Evolutionary conservation across 2,113 vertebrate genomes (phyloP).

Genomic region (Lampris incognitus): DNA sequence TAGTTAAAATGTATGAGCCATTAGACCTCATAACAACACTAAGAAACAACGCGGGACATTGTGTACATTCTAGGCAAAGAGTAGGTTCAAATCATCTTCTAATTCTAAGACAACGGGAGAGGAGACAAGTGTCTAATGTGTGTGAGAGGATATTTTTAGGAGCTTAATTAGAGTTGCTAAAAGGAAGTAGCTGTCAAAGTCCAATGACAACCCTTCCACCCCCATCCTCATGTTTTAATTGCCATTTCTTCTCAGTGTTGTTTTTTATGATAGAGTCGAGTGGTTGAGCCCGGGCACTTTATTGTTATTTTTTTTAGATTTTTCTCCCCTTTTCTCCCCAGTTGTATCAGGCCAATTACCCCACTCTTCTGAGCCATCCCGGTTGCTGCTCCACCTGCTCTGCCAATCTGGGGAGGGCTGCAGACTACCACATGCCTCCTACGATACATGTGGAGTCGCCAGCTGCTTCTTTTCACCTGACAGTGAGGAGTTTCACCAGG

Average conservation of each 20-base stretch:
- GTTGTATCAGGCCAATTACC: too few species aligned
- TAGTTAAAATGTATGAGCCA: neutral
- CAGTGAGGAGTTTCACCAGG: too few species aligned
- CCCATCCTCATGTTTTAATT: constrained; percentile 9
- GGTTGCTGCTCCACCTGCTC: too few species aligned
- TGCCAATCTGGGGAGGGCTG: too few species aligned
- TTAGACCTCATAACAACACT: too few species aligned
- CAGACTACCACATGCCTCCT: too few species aligned
- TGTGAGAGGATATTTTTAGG: constrained; percentile 18
- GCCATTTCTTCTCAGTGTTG: constrained; percentile 41
- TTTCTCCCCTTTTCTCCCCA: too few species aligned
- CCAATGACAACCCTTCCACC: constrained; percentile 22
- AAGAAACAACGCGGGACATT: too few species aligned
- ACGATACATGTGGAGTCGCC: too few species aligned
- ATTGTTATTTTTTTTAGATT: constrained; percentile 26
- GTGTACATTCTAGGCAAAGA: neutral
- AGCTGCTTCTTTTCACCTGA: too few species aligned
- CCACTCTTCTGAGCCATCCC: too few species aligned
- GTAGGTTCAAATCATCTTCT: neutral
- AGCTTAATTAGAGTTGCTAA: constrained; percentile 55
- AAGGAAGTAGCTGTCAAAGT: constrained; percentile 44
- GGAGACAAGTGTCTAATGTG: constrained; percentile 10
- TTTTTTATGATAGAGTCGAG: constrained; percentile 48
- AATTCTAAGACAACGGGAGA: neutral
- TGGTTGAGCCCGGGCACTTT: constrained; percentile 52